Percentiles rank a stretch among this genome's conserved stretches.
Conservation (phyloP, 2,888 invertebrate species). For the Sturmia bella region DNA sequence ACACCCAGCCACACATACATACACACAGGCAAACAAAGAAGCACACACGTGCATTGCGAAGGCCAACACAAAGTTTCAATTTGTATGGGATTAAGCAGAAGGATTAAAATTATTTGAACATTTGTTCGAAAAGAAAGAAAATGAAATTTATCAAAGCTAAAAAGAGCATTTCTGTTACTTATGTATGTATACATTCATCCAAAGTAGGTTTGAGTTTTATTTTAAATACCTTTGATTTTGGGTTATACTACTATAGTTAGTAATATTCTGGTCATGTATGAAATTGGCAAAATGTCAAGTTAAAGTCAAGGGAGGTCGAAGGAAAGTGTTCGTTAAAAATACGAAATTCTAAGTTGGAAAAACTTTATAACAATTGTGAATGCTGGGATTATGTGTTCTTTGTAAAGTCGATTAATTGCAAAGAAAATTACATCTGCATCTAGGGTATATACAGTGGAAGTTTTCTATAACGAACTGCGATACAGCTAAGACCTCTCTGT, state of each 20-base stretch:
- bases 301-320: not conserved
- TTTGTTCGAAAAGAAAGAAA: constrained; percentile 19
- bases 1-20: too few relatives aligned
- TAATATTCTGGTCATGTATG: constrained; percentile 44
- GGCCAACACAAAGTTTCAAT: constrained; percentile 38
- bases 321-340: not conserved
- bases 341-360: constrained; percentile 9
- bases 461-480: too few relatives aligned
- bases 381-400: too few relatives aligned
- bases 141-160: constrained; percentile 32
- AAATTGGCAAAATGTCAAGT: constrained; percentile 50
- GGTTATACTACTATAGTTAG: too few relatives aligned
- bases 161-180: constrained; percentile 9
- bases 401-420: too few relatives aligned
- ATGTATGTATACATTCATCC: too few relatives aligned
- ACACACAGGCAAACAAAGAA: too few relatives aligned
- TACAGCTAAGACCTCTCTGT: too few relatives aligned
- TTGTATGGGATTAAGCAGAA: constrained; percentile 52
- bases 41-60: not conserved
- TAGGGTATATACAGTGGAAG: too few relatives aligned
- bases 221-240: constrained; percentile 26
- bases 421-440: too few relatives aligned
- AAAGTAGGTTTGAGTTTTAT: constrained; percentile 11
- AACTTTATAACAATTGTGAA: not conserved
- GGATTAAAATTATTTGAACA: constrained; percentile 55